Evolutionary conservation across 2,113 vertebrate genomes (phyloP).

Genomic region (Asarcornis scutulata): DNA sequence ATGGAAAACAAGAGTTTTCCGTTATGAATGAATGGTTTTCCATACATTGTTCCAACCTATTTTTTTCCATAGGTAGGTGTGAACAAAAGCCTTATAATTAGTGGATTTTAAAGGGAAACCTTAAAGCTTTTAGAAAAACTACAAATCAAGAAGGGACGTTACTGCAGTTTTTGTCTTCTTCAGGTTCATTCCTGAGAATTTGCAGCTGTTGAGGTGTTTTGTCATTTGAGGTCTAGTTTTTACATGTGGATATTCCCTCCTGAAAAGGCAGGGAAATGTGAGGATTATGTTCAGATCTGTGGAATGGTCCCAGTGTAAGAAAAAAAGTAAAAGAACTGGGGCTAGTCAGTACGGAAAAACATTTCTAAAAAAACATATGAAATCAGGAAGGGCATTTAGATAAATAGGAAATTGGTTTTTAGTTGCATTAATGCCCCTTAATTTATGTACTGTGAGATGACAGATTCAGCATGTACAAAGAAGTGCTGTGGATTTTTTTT

Average conservation of each 20-base stretch:
- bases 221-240: neutral
- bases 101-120: neutral
- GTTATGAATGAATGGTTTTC: no score
- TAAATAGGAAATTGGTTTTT: neutral
- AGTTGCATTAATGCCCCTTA: neutral
- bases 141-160: neutral
- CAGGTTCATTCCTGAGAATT: neutral
- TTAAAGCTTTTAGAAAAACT: neutral
- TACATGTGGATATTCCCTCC: neutral
- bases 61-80: neutral
- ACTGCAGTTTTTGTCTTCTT: neutral
- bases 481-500: neutral
- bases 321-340: neutral
- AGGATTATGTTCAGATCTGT: neutral
- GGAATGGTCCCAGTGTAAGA: neutral
- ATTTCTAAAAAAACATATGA: neutral
- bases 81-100: neutral
- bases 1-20: neutral
- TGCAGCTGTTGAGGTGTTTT: neutral
- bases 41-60: no score
- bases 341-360: neutral
- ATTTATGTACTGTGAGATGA: neutral
- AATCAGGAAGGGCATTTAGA: neutral
- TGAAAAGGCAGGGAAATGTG: neutral
- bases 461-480: neutral